These are phyloP conservation scores for Athalia cordata DNA, from an alignment of 2,888 invertebrate genomes.

Conservation along the genomic window DNA sequence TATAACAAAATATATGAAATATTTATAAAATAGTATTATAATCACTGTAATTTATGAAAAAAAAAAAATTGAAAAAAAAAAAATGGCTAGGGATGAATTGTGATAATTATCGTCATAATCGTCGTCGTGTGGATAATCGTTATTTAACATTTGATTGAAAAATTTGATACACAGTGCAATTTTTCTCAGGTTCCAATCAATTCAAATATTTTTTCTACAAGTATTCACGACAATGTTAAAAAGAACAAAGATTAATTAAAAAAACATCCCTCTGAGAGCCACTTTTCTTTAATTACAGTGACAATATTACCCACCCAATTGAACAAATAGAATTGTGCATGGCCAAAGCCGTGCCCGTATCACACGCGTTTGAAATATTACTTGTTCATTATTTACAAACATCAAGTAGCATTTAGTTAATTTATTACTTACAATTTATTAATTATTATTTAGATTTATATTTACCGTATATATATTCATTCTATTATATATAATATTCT, in stretches of 20 bases:
- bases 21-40: constrained; percentile 68
- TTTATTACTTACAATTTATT: constrained; percentile 50
- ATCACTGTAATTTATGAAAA: constrained; percentile 62
- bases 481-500: constrained; percentile 40
- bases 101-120: no score
- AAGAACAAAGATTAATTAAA: no score
- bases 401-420: constrained; percentile 52
- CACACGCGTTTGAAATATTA: constrained; percentile 65
- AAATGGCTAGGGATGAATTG: no score
- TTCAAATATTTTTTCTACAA: no score
- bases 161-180: no score
- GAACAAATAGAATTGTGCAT: constrained; percentile 68
- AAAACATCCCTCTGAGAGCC: constrained; percentile 37
- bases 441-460: constrained; percentile 42
- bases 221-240: no score
- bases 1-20: constrained; percentile 73
- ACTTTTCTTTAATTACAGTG: constrained; percentile 61
- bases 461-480: constrained; percentile 55
- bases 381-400: constrained; percentile 61
- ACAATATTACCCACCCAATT: constrained; percentile 54
- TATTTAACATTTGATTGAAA: no score
- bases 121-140: no score
- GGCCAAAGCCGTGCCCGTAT: constrained; percentile 70
- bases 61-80: neutral
- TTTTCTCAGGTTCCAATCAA: no score